Evolutionary conservation across 23 tunicate genomes (phyloP), one percentile per base, ranked within the genome.

Genomic region (Styela plicata): DNA sequence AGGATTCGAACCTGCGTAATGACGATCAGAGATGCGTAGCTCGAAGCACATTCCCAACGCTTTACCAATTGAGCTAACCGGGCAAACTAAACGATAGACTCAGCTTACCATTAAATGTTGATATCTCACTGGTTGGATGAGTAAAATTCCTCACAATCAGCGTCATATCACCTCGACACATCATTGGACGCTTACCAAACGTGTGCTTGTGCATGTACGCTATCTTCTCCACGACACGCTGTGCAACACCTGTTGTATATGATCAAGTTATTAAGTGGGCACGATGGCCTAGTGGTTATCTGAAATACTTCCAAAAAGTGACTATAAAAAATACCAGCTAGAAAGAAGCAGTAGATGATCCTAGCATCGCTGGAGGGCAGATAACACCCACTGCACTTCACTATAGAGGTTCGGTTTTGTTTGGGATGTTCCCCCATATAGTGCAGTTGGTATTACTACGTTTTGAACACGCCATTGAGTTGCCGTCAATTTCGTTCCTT

Each of bases 181-280:
- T 83, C 64, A 74, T 74, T 36, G 85, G 88, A 13, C 82, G 35
- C 27, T 79, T 83, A 2, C 90, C 90, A 67, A 73, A 91, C 10
- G 71, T 77, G 35, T 84, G 79, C 31, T 65, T 53, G 83, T 91
- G 97, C 22, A 83, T 53, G 44, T 69, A 80, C 0, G 91, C 85
- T 23, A 91, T 91, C 76, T 91, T 87, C 63, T 91, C 97, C 0
- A 87, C 80, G 13, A 91, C 91, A 25, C 52, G 83, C 63, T 91
- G 91, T 33, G 97, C 91, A 2, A 86, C 97, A n/a, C 97, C 97
- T 91, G 77, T 10, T n/a, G n/a, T n/a, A n/a, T n/a, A n/a, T n/a
- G n/a, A n/a, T n/a, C n/a, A n/a, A n/a, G n/a, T n/a, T n/a, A n/a
- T n/a, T n/a, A n/a, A n/a, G n/a, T n/a, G n/a, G n/a, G n/a, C n/a